Evolutionary conservation across 2,888 invertebrate species (phyloP).

Genomic region (Dolichopus griseipennis): DNA sequence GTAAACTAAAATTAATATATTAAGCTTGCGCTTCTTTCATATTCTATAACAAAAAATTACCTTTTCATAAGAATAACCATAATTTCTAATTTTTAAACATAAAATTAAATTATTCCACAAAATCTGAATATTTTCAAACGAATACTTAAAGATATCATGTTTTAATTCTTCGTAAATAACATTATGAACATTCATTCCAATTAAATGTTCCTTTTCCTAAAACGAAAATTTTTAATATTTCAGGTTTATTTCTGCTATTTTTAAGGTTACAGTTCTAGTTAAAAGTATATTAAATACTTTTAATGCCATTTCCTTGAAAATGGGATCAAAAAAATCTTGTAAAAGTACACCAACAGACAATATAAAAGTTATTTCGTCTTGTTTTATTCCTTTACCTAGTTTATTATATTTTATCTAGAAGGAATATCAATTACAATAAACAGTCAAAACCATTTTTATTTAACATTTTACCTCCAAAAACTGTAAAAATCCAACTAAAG

Average conservation of each 20-base stretch:
- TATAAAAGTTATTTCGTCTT: constrained; percentile 29
- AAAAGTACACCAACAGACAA: constrained; percentile 36
- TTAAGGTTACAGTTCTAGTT: constrained; percentile 27
- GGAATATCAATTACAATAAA: not conserved
- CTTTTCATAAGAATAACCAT: not conserved
- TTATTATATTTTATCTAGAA: not conserved
- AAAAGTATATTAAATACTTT: constrained; percentile 31
- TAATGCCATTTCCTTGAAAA: constrained; percentile 33
- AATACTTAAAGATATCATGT: constrained; percentile 30
- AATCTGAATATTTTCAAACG: constrained; percentile 24
- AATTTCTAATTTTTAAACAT: constrained; percentile 28
- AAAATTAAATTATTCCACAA: constrained; percentile 35
- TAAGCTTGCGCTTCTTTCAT: not conserved
- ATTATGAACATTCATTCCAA: constrained; percentile 32
- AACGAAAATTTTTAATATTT: not conserved
- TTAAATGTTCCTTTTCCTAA: not conserved
- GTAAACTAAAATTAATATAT: not conserved
- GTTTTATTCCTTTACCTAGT: not conserved
- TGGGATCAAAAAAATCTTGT: constrained; percentile 31
- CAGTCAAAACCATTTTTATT: not conserved
- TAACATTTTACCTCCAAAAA: constrained; percentile 7
- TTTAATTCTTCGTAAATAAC: constrained; percentile 36
- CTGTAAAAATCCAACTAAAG: constrained; percentile 10
- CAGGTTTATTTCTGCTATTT: no score
- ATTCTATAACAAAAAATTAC: not conserved